Base-by-base conservation (phyloP, 2,888 invertebrate genomes). In the Tridacna crocea region DNA sequence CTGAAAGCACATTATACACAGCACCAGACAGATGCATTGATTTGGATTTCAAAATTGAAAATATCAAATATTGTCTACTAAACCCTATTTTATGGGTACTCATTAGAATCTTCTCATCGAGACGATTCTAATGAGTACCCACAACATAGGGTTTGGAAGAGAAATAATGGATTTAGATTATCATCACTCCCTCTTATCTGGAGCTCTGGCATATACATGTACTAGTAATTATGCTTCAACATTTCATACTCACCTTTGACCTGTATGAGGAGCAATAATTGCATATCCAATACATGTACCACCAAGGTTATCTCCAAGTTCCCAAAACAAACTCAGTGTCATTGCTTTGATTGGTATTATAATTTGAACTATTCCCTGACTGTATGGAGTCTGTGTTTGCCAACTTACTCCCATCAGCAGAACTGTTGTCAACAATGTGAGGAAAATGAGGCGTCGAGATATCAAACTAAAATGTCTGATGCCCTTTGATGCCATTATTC, bases 281-380 rank as follows among this genome's bases (percentile, higher is more conserved):
- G 92, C 94, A 89, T 94, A 94, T 22, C 94, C 94, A 75, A 91
- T 91, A 78, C 93, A 94, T 0, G 94, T 94, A 12, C 94, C 94
- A 58, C 94, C 94, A 13, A 94, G 90, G 51, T 87, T 89, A 48
- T 91, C 88, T 17, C 93, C 93, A n/a, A 94, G 80, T 72, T 93
- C 92, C 88, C 90, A 91, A 77, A 94, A 91, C 17, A 94, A 88
- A 78, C 93, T 93, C 46, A 92, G 80, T 0, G 92, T 87, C 63
- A 91, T 84, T 24, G 90, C 85, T 82, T 94, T 94, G 36, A 94
- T 66, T 4, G 94, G 93, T 11, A 94, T 72, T 15, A 94, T 88
- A 2, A 93, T 82, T 48, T 92, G 86, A 22, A 91, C 85, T 55
- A 94, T 79, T 27, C 91, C 88, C 27, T 93, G 84, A 61, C 91